phyloP scores from a whole-genome alignment of 1,140 invertebrate species.

The Mylabris phalerata region DNA sequence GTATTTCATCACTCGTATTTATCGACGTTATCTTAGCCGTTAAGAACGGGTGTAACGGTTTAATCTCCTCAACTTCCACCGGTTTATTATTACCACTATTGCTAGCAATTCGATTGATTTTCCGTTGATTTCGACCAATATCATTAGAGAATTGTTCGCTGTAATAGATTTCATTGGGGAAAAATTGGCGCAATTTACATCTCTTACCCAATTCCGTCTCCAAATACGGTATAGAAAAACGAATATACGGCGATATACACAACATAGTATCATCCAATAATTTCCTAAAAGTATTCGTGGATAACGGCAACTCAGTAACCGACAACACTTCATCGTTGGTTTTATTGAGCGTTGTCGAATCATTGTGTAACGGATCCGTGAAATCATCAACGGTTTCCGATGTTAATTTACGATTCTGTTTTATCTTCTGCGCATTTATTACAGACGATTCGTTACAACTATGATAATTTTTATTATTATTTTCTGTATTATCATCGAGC shows the following conservation, averaged over 20 bases:
- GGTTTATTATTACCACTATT: background rate
- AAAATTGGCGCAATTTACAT: slow-evolving; percentile 69
- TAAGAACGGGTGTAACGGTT: slow-evolving; percentile 64
- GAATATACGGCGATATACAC: slow-evolving; percentile 80
- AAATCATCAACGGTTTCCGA: slow-evolving; percentile 38
- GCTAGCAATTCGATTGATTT: background rate
- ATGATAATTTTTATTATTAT: slow-evolving; percentile 4
- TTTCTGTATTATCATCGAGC: slow-evolving; percentile 33
- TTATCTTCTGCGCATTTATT: background rate
- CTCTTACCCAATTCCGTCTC: slow-evolving; percentile 76
- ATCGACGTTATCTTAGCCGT: slow-evolving; percentile 58
- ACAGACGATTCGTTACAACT: background rate
- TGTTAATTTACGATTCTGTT: slow-evolving; percentile 9
- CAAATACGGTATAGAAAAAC: slow-evolving; percentile 79
- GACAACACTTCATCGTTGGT: slow-evolving; percentile 29
- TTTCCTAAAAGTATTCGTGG: slow-evolving; percentile 63
- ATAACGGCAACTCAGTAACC: slow-evolving; percentile 55
- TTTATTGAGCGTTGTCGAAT: slow-evolving; percentile 45
- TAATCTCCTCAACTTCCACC: slow-evolving; percentile 16
- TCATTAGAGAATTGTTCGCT: slow-evolving; percentile 49
- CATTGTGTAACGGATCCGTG: slow-evolving; percentile 74
- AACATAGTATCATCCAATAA: slow-evolving; percentile 67
- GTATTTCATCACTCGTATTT: slow-evolving; percentile 58
- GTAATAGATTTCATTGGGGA: slow-evolving; percentile 73
- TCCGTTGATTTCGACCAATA: background rate